A percentile compares a stretch with the other conserved stretches of the same genome.
These are phyloP conservation scores for Eriocheir sinensis DNA, from an alignment of 1,140 invertebrate species.

Conservation along the genomic window DNA sequence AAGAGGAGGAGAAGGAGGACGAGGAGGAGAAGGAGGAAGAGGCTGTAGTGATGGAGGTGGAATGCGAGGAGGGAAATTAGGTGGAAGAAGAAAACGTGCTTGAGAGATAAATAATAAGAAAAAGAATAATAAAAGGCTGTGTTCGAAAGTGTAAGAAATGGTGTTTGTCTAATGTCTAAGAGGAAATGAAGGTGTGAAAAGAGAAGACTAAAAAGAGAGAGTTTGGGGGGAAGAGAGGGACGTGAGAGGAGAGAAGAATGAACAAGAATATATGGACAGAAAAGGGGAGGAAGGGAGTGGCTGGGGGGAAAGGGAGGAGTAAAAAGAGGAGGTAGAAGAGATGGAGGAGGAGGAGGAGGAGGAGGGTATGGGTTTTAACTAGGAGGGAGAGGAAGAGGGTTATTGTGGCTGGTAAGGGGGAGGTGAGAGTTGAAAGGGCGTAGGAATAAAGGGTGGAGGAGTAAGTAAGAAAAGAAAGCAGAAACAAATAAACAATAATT, in stretches of 20 bases:
- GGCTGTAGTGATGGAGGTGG: neutral
- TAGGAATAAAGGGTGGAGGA: neutral
- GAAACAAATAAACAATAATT: neutral
- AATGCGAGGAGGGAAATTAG: neutral
- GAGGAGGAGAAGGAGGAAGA: neutral
- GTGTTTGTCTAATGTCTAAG: neutral
- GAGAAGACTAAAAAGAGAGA: no score
- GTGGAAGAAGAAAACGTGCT: neutral
- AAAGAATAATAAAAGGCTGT: no score
- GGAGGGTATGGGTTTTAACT: neutral
- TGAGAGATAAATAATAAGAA: neutral
- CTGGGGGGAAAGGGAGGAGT: no score
- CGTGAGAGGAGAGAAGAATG: neutral
- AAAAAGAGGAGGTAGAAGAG: no score
- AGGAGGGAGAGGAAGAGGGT: neutral
- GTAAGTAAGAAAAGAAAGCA: neutral
- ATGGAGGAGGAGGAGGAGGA: neutral
- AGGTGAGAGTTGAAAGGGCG: neutral
- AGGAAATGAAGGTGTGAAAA: no score
- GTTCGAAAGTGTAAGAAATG: neutral
- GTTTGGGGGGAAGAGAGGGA: neutral
- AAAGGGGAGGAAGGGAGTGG: no score
- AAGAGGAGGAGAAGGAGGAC: neutral
- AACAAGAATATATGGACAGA: no score
- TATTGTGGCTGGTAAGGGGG: neutral